Evolutionary conservation across 2,888 invertebrate genomes (phyloP), one percentile per base, ranked within the genome.

Genomic region (Eupelmus urozonus): DNA sequence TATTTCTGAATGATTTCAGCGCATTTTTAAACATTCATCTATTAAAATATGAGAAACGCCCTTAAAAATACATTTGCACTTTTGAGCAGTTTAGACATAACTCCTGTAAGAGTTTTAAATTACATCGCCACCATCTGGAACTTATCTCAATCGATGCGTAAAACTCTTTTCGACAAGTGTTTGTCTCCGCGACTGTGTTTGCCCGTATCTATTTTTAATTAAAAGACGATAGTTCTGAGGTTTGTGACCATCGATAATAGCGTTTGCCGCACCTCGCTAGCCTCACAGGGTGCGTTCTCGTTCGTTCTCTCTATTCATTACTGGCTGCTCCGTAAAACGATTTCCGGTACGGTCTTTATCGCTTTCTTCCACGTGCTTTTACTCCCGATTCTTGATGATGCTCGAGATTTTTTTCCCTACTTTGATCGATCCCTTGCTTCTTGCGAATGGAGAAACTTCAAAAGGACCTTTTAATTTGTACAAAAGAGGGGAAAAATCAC

Each of bases 181-280:
- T 72, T 66, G 66, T 20, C 27, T 11, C n/a, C 13, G 16, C 29
- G 20, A 60, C 45, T 67, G 27, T 59, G 59, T 77, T 73, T 71
- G 27, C 9, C 53, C 53, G 69, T 65, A 65, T 80, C 65, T 55
- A 13, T 62, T 72, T 78, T 76, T 78, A 80, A 78, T 78, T 65
- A 78, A 72, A 73, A 53, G 25, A 20, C 16, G 72, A 79, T 53
- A 55, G 66, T 71, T 57, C 40, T 40, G 13, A 13, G 18, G 53
- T 13, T 20, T 4, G 23, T n/a, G 49, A 72, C 53, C 51, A 20
- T 72, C 45, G 72, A 57, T 40, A 76, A 67, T 76, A 20, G 23
- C 49, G 20, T 72, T 49, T 45, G 2, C 74, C 0, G 29, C 23
- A 60, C n/a, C n/a, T 18, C 16, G 2, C 1, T 13, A 45, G 34